Percentiles rank a stretch among this genome's conserved stretches.
Evolutionary conservation across 2,113 vertebrate genomes (phyloP).

Genomic region (Siphamia tubifer): DNA sequence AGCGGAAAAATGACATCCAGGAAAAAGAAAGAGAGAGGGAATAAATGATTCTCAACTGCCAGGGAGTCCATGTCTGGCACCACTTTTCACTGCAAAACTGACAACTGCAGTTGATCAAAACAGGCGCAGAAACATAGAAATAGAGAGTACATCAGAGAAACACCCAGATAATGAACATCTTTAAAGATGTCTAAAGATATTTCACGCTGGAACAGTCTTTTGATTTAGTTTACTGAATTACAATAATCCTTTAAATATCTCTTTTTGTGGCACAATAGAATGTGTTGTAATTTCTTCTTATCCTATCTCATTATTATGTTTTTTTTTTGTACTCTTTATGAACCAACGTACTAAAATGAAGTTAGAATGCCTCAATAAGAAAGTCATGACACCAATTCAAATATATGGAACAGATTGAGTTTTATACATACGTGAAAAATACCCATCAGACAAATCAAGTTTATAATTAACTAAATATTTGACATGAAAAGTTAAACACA

Average conservation of each 20-base stretch:
- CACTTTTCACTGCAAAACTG: conserved; percentile 47
- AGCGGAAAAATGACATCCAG: conserved; percentile 65
- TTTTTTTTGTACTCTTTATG: neutral
- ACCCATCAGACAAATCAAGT: too few relatives aligned
- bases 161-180: neutral
- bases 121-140: neutral
- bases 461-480: too few relatives aligned
- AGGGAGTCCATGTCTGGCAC: conserved; percentile 39
- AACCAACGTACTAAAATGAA: neutral
- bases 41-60: conserved; percentile 45
- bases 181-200: neutral
- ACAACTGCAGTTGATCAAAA: conserved; percentile 51
- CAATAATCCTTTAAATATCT: neutral
- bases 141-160: neutral
- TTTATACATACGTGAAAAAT: too few relatives aligned
- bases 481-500: too few relatives aligned
- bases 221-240: neutral
- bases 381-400: too few relatives aligned
- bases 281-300: neutral
- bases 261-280: neutral
- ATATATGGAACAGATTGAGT: too few relatives aligned
- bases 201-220: neutral
- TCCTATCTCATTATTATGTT: neutral
- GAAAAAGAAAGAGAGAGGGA: conserved; percentile 23
- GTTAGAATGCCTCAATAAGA: too few relatives aligned